These are phyloP conservation scores for Colossoma macropomum DNA, from an alignment of 2,113 vertebrate species.

Conservation along the genomic window DNA sequence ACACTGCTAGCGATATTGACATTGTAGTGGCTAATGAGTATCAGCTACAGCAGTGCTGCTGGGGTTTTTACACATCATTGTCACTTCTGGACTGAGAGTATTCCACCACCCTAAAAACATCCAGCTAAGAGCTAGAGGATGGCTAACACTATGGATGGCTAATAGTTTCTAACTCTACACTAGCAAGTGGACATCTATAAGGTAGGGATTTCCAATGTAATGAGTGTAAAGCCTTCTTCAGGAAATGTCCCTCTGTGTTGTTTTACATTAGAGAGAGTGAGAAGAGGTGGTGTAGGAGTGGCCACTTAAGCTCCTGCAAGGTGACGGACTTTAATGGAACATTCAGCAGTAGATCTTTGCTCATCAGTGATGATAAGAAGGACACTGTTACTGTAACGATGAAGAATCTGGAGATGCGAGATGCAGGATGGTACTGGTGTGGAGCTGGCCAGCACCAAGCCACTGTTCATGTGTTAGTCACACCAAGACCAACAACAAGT, in stretches of 20 bases:
- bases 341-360: conserved; percentile 63
- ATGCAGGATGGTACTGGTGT: conserved; percentile 77
- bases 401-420: conserved; percentile 58
- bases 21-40: too few species aligned
- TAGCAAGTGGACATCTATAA: background rate
- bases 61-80: too few species aligned
- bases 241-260: conserved; percentile 46
- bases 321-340: conserved; percentile 59
- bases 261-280: conserved; percentile 62
- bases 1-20: too few species aligned
- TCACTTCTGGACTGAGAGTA: too few species aligned
- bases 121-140: too few species aligned
- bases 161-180: background rate
- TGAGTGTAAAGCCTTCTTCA: background rate
- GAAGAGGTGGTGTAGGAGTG: conserved; percentile 79
- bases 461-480: conserved; percentile 52
- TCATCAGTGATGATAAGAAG: conserved; percentile 71
- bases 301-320: conserved; percentile 68
- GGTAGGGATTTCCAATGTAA: background rate
- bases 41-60: too few species aligned
- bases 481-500: conserved; percentile 54
- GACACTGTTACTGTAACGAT: conserved; percentile 68
- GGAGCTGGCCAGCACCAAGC: conserved; percentile 66
- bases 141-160: too few species aligned
- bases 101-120: too few species aligned